Conservation (phyloP, 2,113 vertebrate species). For the Colossoma macropomum region DNA sequence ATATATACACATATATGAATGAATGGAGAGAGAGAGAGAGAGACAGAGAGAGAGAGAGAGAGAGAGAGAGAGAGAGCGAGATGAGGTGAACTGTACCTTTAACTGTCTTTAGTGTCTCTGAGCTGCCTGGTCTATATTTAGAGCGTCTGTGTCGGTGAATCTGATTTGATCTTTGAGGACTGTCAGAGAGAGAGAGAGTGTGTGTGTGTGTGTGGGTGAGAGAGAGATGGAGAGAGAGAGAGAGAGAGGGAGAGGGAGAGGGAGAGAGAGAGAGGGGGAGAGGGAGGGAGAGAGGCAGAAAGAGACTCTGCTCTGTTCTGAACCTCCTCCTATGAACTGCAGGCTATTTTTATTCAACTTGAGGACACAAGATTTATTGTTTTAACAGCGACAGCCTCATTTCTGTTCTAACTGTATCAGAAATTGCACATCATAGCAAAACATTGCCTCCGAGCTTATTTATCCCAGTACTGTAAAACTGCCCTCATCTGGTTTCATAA, state of each 20-base stretch:
- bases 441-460: neutral
- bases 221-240: neutral
- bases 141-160: conserved; percentile 34
- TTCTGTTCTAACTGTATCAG: neutral
- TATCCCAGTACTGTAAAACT: neutral
- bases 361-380: neutral
- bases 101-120: conserved; percentile 7
- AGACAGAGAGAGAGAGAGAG: neutral
- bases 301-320: neutral
- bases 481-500: conserved; percentile 2
- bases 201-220: neutral
- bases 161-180: conserved; percentile 53
- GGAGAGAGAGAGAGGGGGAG: neutral
- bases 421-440: neutral
- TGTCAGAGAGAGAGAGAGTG: conserved; percentile 45
- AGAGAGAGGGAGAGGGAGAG: conserved; percentile 17
- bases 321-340: neutral
- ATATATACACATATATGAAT: no score
- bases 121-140: conserved; percentile 47
- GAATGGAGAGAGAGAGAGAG: neutral
- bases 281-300: neutral
- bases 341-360: neutral
- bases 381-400: neutral
- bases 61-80: neutral
- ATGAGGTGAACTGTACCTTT: conserved; percentile 35